Evolutionary conservation across 2,888 invertebrate genomes (phyloP).

Genomic region (Andrena flavipes): DNA sequence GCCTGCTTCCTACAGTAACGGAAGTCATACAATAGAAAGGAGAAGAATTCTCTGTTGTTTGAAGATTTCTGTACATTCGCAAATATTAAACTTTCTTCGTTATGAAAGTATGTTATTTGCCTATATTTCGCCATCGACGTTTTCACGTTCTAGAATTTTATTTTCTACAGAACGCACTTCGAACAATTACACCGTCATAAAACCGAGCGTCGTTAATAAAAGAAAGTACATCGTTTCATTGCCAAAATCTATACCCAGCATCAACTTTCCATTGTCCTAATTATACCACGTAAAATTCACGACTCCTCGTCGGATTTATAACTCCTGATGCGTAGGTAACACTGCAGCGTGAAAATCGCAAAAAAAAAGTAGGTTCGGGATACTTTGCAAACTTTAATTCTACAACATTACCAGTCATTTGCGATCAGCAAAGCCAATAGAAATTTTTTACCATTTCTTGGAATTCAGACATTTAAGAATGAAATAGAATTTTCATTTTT

Average conservation of each 20-base stretch:
- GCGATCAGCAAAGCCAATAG: neutral
- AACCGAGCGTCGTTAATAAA: slow-evolving; percentile 24
- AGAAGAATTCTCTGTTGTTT: neutral
- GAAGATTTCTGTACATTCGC: neutral
- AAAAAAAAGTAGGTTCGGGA: neutral
- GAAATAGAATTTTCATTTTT: neutral
- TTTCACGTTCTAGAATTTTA: neutral
- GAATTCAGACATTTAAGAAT: neutral
- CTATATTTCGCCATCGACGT: neutral
- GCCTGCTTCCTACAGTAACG: too few species aligned
- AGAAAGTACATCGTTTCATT: slow-evolving; percentile 40
- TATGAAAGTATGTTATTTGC: neutral
- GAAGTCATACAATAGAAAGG: neutral
- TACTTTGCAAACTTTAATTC: neutral
- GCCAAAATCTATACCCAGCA: slow-evolving; percentile 37
- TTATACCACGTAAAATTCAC: slow-evolving; percentile 29
- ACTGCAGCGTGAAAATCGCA: neutral
- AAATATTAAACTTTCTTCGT: neutral
- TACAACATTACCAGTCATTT: neutral
- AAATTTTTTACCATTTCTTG: neutral
- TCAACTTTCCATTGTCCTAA: slow-evolving; percentile 40
- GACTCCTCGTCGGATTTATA: slow-evolving; percentile 21
- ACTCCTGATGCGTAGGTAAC: slow-evolving; percentile 5
- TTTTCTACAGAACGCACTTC: neutral
- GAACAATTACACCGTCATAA: slow-evolving; percentile 9